These are phyloP conservation scores for Poeciliopsis gracilis DNA, from an alignment of 2,797 vertebrate species.

Conservation along the genomic window DNA sequence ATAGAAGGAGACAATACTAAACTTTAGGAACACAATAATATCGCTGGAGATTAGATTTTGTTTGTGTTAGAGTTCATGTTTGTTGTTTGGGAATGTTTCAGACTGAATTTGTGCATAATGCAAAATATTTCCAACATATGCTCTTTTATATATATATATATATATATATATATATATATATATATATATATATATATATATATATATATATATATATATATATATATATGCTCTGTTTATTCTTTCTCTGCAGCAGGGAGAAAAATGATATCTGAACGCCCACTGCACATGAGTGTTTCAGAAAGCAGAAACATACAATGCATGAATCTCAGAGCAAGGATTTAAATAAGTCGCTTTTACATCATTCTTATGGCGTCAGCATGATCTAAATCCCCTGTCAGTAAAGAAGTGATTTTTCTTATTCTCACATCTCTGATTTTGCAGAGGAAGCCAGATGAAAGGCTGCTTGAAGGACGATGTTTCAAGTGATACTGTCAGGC, in stretches of 20 bases:
- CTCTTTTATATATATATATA: not conserved
- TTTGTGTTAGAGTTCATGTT: not conserved
- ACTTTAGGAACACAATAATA: not conserved
- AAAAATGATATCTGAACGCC: slow-evolving; percentile 30
- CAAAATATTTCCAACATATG: not conserved
- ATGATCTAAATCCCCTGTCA: slow-evolving; percentile 45
- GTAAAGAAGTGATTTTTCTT: slow-evolving; percentile 42
- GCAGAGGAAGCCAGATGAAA: slow-evolving; percentile 42
- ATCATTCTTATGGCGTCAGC: slow-evolving; percentile 7
- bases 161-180: too few relatives aligned
- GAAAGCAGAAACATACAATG: slow-evolving; percentile 19
- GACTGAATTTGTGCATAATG: not conserved
- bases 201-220: too few relatives aligned
- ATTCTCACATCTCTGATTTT: slow-evolving; percentile 31
- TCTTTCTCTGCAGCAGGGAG: slow-evolving; percentile 31
- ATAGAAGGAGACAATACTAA: not conserved
- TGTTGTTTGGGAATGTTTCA: not conserved
- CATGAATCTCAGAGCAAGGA: slow-evolving; percentile 18
- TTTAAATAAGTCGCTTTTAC: slow-evolving; percentile 18
- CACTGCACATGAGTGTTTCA: slow-evolving; percentile 35
- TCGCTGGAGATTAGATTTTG: not conserved
- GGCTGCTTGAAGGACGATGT: slow-evolving; percentile 28
- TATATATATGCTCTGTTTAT: slow-evolving; percentile 33
- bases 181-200: too few relatives aligned
- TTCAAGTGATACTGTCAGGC: slow-evolving; percentile 38